Base-by-base conservation (phyloP, 2,113 vertebrate species). In the Morphnarchus princeps region DNA sequence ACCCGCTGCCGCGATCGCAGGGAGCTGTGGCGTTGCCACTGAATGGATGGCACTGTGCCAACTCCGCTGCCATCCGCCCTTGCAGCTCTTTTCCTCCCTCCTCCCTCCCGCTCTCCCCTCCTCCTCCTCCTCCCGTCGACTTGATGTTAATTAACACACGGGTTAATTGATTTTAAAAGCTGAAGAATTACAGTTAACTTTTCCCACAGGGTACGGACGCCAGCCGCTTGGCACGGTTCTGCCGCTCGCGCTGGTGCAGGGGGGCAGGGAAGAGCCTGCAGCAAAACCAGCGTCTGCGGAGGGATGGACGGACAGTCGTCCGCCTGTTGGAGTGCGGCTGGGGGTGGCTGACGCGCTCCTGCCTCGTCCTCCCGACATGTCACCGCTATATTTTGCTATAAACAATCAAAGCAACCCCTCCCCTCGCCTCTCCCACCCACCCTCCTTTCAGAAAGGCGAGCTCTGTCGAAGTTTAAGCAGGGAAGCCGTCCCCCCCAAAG, bases 21-120 rank as follows among this genome's bases (percentile, higher is more conserved):
- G 98, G 98, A 99, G 98, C 98, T 93, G 98, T 99, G 99, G 99
- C 98, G 98, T 98, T 99, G 98, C 98, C 99, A 99, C 99, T 99
- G 99, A 99, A 99, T 99, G 99, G 99, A 99, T 99, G 99, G 99
- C 99, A 99, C 99, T 63, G 99, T 99, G 99, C 99, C 99, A 99
- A 99, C 99, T 99, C 98, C 98, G 97, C 99, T 99, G 99, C 99
- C 99, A 99, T 99, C 98, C 98, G 98, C 99, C 99, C 99, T 99
- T 98, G 98, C 99, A 99, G 99, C 99, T 99, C 99, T 98, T 99
- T 98, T 98, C 98, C 98, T 97, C 99, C 97, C 98, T 98, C 98
- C 96, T 98, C 98, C 98, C 98, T 98, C 98, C 97, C 72, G 90
- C 98, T 97, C 96, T 87, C 82, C 94, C 97, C 97, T 98, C 96